Evolutionary conservation across 1,140 invertebrate genomes (phyloP).

Genomic region (Zaprionus camerounensis): DNA sequence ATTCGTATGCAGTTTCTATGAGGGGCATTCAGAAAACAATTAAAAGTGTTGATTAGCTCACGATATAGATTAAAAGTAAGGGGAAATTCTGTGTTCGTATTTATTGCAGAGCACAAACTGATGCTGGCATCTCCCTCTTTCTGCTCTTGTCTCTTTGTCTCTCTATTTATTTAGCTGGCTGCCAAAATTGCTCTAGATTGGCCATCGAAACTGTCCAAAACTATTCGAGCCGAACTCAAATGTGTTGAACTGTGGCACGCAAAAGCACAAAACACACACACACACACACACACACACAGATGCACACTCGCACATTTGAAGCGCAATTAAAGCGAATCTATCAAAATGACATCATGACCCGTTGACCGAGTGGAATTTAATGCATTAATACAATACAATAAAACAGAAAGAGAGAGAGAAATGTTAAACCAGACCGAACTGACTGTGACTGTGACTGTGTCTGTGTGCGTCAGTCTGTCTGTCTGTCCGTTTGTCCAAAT

Average conservation of each 20-base stretch:
- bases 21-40: no score
- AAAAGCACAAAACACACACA: slow-evolving; percentile 11
- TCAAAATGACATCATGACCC: slow-evolving; percentile 81
- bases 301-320: slow-evolving; percentile 17
- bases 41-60: no score
- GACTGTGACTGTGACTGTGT: slow-evolving; percentile 8
- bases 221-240: slow-evolving; percentile 7
- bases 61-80: no score
- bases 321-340: slow-evolving; percentile 72
- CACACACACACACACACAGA: not conserved
- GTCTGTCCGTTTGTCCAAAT: slow-evolving; percentile 10
- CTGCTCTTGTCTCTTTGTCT: not conserved
- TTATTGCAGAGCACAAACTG: no score
- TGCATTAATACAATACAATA: slow-evolving; percentile 55
- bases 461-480: slow-evolving; percentile 11
- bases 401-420: slow-evolving; percentile 16
- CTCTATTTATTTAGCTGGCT: not conserved
- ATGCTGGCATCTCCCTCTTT: not conserved
- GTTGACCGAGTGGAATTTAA: slow-evolving; percentile 66
- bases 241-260: slow-evolving; percentile 19
- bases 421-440: not conserved
- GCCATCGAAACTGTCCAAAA: not conserved
- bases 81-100: no score
- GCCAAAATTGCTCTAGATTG: not conserved
- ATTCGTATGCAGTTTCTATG: no score